phyloP scores from a whole-genome alignment of 1,140 invertebrate species.

The Ceratoteleas bidentatus region DNA sequence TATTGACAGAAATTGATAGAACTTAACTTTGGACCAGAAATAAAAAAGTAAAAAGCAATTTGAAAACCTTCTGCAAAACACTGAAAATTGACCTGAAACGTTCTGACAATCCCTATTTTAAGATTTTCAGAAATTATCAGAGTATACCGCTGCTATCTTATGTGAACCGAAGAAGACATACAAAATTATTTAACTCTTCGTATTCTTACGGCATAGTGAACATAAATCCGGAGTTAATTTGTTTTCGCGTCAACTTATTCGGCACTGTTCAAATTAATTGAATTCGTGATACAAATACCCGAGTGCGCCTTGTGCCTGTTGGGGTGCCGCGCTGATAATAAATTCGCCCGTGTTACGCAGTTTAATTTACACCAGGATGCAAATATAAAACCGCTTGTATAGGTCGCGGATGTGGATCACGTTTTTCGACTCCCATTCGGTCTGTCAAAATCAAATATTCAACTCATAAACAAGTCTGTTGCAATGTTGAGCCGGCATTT shows the following conservation, averaged over 20 bases:
- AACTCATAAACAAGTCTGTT: too few relatives aligned
- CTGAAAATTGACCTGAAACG: too few relatives aligned
- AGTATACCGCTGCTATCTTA: too few relatives aligned
- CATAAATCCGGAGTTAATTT: conserved; percentile 8
- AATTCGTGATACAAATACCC: conserved; percentile 18
- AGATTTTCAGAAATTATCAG: too few relatives aligned
- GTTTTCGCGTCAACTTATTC: not conserved
- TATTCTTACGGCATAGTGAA: not conserved
- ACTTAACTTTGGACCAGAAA: too few relatives aligned
- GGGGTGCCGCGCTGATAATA: conserved; percentile 11
- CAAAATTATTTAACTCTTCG: conserved; percentile 1
- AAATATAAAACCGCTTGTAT: conserved; percentile 3
- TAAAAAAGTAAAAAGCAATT: too few relatives aligned
- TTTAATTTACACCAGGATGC: conserved; percentile 18
- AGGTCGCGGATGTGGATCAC: conserved; percentile 13
- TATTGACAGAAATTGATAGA: too few relatives aligned
- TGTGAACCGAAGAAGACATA: too few relatives aligned
- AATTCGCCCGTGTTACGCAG: conserved; percentile 15
- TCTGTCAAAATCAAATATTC: not conserved
- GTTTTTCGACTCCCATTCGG: conserved; percentile 1
- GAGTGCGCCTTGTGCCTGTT: conserved; percentile 1
- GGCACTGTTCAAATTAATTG: conserved; percentile 16
- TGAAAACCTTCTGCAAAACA: too few relatives aligned
- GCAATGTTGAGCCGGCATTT: not conserved
- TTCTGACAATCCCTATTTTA: too few relatives aligned